phyloP scores from a whole-genome alignment of 2,113 vertebrate genomes.

The Chloroceryle aenea region DNA sequence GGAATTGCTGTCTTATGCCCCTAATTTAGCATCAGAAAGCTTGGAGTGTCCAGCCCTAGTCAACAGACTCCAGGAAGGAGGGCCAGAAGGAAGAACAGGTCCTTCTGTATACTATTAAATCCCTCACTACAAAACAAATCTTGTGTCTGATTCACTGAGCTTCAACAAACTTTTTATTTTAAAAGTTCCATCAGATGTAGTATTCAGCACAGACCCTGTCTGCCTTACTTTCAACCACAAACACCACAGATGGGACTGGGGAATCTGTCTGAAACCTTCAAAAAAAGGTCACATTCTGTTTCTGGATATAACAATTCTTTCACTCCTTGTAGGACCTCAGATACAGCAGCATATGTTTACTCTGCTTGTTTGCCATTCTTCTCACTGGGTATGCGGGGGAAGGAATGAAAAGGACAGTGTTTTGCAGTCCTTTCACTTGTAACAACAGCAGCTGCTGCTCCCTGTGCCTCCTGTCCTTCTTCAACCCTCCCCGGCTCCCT shows the following conservation, averaged over 20 bases:
- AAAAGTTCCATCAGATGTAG: not conserved
- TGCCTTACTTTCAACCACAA: not conserved
- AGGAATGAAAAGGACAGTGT: not conserved
- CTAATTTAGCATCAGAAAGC: not conserved
- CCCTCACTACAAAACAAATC: not conserved
- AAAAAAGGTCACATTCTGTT: not conserved
- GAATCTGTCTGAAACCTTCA: not conserved
- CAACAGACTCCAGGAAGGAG: not conserved
- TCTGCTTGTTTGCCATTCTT: not conserved
- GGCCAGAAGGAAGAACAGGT: not conserved
- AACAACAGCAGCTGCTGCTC: conserved; percentile 30
- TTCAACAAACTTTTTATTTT: not conserved
- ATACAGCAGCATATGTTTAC: not conserved
- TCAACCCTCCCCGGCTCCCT: not conserved
- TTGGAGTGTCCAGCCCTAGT: not conserved
- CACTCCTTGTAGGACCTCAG: not conserved
- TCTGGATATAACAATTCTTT: not conserved
- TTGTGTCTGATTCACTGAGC: not conserved
- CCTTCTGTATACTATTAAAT: not conserved
- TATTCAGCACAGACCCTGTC: not conserved
- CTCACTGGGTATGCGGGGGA: not conserved
- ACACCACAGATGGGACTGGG: not conserved
- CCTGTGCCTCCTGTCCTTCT: not conserved
- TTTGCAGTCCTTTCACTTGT: not conserved
- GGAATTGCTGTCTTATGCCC: not conserved